These are phyloP conservation scores for Sebastolobus altivelis DNA, from an alignment of 2,797 vertebrate genomes.

Conservation along the genomic window DNA sequence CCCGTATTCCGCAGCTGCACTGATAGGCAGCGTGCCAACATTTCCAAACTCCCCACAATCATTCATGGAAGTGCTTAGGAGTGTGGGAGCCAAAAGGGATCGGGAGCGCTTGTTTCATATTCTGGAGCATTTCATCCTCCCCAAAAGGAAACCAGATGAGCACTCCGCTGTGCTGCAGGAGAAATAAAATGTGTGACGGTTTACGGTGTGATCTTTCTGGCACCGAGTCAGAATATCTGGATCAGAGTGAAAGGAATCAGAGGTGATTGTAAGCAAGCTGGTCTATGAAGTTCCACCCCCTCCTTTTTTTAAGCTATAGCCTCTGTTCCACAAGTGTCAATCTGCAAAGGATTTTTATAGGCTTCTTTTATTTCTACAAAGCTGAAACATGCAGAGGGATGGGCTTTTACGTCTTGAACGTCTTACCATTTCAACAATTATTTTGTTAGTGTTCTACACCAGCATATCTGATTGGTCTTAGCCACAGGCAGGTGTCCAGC, in stretches of 20 bases:
- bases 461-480: not conserved
- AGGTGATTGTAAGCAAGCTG: slow-evolving; percentile 26
- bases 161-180: slow-evolving; percentile 47
- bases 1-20: slow-evolving; percentile 75
- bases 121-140: slow-evolving; percentile 72
- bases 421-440: not conserved
- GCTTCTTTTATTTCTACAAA: not conserved
- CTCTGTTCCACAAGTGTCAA: not conserved
- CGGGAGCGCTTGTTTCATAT: slow-evolving; percentile 68
- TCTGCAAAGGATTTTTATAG: not conserved
- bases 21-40: slow-evolving; percentile 79
- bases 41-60: slow-evolving; percentile 72
- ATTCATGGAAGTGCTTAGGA: slow-evolving; percentile 69
- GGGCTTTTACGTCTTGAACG: not conserved
- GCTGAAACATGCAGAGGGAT: not conserved
- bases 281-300: not conserved
- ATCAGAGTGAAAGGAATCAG: slow-evolving; percentile 47
- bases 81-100: slow-evolving; percentile 65
- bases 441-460: not conserved
- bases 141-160: slow-evolving; percentile 80
- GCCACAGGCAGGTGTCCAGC: not conserved
- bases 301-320: not conserved
- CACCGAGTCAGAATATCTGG: slow-evolving; percentile 46
- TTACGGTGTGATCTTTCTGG: slow-evolving; percentile 58
- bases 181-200: slow-evolving; percentile 61